Conservation (phyloP, 2,888 invertebrate genomes). For the Anagyrus pseudococci region DNA sequence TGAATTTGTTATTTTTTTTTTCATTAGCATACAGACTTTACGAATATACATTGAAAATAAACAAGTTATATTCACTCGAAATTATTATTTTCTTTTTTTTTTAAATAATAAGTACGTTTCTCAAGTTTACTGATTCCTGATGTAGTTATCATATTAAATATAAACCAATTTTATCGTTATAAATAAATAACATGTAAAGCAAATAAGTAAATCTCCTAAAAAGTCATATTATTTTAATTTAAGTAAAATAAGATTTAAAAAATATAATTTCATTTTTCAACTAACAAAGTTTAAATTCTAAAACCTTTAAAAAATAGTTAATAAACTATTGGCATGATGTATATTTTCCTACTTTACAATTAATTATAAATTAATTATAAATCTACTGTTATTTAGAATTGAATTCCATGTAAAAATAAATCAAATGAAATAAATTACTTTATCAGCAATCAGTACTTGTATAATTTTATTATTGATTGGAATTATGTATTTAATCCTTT, state of each 20-base stretch:
- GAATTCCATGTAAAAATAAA: conserved; percentile 12
- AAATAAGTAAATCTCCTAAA: too few relatives aligned
- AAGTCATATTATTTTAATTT: background rate
- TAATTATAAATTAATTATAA: background rate
- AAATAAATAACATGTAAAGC: too few relatives aligned
- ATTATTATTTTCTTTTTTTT: too few relatives aligned
- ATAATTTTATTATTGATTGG: conserved; percentile 14
- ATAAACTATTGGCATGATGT: background rate
- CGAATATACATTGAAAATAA: conserved; percentile 5
- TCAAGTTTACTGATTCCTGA: too few relatives aligned
- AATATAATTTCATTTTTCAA: too few relatives aligned
- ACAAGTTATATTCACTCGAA: too few relatives aligned
- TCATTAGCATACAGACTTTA: conserved; percentile 7
- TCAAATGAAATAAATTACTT: conserved; percentile 11
- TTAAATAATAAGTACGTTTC: too few relatives aligned
- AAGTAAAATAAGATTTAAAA: background rate
- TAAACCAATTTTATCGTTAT: too few relatives aligned
- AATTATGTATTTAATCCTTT: conserved; percentile 7
- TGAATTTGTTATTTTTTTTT: conserved; percentile 32
- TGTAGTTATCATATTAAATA: too few relatives aligned
- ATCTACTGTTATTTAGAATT: background rate
- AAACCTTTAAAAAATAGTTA: background rate
- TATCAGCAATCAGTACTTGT: conserved; percentile 31
- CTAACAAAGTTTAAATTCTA: background rate
- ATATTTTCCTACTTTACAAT: background rate